These are phyloP conservation scores for Hypomecis punctinalis DNA, from an alignment of 2,888 invertebrate genomes.

Conservation along the genomic window DNA sequence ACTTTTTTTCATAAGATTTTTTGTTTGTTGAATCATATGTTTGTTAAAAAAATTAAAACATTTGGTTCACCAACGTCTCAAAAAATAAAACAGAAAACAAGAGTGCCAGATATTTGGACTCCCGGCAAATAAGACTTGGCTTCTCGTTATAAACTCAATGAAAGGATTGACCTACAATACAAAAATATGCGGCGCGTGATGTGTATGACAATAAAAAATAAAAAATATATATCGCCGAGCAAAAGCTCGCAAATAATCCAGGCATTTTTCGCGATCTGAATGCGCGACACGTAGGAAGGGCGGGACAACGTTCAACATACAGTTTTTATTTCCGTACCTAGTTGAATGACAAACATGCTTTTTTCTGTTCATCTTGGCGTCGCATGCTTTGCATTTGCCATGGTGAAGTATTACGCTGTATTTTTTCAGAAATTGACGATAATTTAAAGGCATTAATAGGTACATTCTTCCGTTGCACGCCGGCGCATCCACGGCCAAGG, in stretches of 20 bases:
- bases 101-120: background rate
- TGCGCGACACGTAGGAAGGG: constrained; percentile 61
- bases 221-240: constrained; percentile 22
- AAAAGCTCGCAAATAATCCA: constrained; percentile 40
- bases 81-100: no score
- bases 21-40: no score
- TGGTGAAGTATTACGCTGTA: no score
- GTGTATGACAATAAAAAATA: constrained; percentile 25
- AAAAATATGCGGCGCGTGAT: constrained; percentile 28
- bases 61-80: no score
- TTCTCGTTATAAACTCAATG: constrained; percentile 13
- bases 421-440: no score
- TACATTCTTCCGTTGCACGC: no score
- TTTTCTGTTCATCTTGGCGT: constrained; percentile 40
- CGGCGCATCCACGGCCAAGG: no score
- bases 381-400: no score
- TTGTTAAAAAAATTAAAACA: no score
- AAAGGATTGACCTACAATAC: constrained; percentile 18
- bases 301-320: constrained; percentile 62
- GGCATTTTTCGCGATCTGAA: constrained; percentile 51
- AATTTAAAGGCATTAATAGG: no score
- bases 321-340: constrained; percentile 63
- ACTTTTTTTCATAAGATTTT: no score
- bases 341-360: constrained; percentile 57
- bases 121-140: background rate